A percentile compares a stretch with the other conserved stretches of the same genome.
phyloP scores from a whole-genome alignment of 2,113 vertebrate species.

The Talpa occidentalis region DNA sequence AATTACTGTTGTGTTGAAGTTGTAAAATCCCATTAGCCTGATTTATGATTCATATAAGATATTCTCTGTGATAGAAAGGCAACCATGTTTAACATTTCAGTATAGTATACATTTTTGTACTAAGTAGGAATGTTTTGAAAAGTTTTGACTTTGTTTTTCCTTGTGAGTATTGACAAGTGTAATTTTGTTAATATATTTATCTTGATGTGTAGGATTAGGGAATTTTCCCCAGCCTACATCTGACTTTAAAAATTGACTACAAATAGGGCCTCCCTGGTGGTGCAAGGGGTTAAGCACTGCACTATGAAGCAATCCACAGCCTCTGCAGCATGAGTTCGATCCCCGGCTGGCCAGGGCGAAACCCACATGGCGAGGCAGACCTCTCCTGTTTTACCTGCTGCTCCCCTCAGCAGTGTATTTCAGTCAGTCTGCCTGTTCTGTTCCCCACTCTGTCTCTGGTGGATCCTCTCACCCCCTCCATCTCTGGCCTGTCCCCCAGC shows the following conservation, averaged over 20 bases:
- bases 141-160: neutral
- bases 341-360: no score
- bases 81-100: slow-evolving; percentile 8
- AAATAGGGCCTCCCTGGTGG: no score
- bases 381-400: no score
- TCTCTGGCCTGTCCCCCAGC: no score
- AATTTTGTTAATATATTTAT: slow-evolving; percentile 2
- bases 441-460: no score
- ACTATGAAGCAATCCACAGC: no score
- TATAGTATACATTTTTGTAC: neutral
- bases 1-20: neutral
- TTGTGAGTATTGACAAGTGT: slow-evolving; percentile 33
- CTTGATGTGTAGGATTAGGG: slow-evolving; percentile 5
- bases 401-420: no score
- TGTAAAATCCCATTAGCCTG: slow-evolving; percentile 33
- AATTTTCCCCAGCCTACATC: slow-evolving; percentile 33
- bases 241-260: neutral
- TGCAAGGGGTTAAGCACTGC: no score
- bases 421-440: no score
- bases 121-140: slow-evolving; percentile 31
- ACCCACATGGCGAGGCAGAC: no score
- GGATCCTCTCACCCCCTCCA: no score
- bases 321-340: no score
- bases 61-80: neutral
- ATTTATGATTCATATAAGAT: slow-evolving; percentile 2